phyloP scores from a whole-genome alignment of 2,797 vertebrate genomes.

The Scyliorhinus canicula region DNA sequence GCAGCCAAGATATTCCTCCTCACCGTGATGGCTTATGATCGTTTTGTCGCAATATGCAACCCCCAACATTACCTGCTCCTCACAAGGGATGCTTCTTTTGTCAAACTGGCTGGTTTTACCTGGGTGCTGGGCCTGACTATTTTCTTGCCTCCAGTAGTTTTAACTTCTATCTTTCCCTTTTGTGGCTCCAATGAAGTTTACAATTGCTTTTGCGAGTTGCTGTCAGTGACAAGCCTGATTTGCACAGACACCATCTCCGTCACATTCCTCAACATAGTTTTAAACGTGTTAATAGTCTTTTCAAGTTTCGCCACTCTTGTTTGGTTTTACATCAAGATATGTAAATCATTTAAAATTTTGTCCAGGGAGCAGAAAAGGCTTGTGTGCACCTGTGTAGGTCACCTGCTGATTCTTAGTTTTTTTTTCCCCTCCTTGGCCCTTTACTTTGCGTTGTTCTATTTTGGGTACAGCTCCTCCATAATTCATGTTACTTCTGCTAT shows the following conservation, averaged over 20 bases:
- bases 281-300: background rate
- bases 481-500: background rate
- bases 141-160: background rate
- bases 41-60: background rate
- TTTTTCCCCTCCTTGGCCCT: background rate
- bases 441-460: background rate
- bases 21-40: slow-evolving; percentile 38
- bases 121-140: slow-evolving; percentile 26
- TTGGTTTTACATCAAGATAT: background rate
- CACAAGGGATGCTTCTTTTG: slow-evolving; percentile 15
- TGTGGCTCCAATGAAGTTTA: background rate
- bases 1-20: background rate
- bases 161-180: slow-evolving; percentile 7
- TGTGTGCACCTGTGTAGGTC: background rate
- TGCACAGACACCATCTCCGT: background rate
- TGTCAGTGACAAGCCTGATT: background rate
- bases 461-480: background rate
- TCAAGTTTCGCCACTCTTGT: background rate
- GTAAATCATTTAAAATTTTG: background rate
- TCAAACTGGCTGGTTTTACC: background rate
- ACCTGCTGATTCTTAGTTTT: background rate
- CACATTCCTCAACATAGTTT: background rate
- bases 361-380: background rate
- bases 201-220: background rate
- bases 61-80: slow-evolving; percentile 18